phyloP scores from a whole-genome alignment of 2,797 vertebrate genomes.

The Podargus strigoides region DNA sequence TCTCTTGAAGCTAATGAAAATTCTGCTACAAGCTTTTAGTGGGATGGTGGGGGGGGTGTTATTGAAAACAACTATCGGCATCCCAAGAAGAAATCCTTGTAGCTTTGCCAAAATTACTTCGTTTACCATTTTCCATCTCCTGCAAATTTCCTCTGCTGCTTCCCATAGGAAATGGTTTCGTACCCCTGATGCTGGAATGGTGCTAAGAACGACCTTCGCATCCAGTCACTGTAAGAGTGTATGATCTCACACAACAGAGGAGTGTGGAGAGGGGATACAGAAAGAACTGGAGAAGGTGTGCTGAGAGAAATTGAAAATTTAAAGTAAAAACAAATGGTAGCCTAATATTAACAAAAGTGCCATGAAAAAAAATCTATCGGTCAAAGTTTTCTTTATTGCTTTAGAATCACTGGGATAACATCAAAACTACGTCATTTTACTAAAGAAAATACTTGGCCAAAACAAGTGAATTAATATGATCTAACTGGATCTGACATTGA shows the following conservation, averaged over 20 bases:
- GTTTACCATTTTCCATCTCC: neutral
- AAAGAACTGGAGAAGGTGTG: neutral
- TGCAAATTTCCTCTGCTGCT: neutral
- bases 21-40: neutral
- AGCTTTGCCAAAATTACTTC: neutral
- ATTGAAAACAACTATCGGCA: fast-evolving
- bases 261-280: neutral
- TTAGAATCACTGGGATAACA: neutral
- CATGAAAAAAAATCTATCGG: neutral
- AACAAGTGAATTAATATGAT: neutral
- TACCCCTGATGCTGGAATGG: fast-evolving
- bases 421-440: neutral
- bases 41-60: neutral
- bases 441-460: neutral
- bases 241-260: neutral
- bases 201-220: neutral
- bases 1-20: neutral
- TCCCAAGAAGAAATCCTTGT: neutral
- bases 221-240: fast-evolving
- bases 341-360: neutral
- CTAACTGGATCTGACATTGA: neutral
- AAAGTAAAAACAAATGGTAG: neutral
- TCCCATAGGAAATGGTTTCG: neutral
- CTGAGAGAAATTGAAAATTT: neutral
- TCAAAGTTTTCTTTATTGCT: neutral